Percentiles rank a stretch among this genome's conserved stretches.
phyloP scores from a whole-genome alignment of 2,888 invertebrate species.

The Acronicta aceris region DNA sequence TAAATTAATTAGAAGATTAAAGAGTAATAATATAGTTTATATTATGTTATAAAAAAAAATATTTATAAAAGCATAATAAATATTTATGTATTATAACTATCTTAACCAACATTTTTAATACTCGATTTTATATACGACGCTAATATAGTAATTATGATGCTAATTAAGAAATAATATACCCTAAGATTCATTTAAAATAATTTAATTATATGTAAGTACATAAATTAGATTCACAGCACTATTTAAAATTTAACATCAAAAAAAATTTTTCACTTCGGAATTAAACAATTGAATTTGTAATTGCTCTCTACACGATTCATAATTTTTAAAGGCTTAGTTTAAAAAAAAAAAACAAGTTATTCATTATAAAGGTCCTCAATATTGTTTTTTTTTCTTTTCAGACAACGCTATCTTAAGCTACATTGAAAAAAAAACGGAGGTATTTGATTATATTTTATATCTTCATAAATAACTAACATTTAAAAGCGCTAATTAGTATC shows the following conservation, averaged over 20 bases:
- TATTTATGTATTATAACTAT: neutral
- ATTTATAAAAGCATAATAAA: neutral
- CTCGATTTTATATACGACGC: neutral
- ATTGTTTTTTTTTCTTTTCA: neutral
- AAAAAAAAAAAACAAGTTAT: neutral
- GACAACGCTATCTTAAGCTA: neutral
- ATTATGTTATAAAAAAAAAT: slow-evolving; percentile 16
- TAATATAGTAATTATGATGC: neutral
- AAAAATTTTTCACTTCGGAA: no score
- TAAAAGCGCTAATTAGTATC: slow-evolving; percentile 26
- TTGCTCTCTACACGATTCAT: no score
- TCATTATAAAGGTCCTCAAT: neutral
- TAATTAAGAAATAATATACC: slow-evolving; percentile 1
- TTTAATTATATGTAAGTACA: neutral
- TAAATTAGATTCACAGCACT: neutral
- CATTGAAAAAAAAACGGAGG: slow-evolving; percentile 20
- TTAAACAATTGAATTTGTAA: neutral
- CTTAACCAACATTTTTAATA: neutral
- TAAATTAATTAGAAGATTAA: neutral
- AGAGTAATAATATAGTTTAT: neutral
- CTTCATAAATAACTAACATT: slow-evolving; percentile 15
- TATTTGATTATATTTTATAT: slow-evolving; percentile 21
- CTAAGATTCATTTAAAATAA: slow-evolving; percentile 5
- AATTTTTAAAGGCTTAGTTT: no score
- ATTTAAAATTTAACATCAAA: neutral